phyloP scores from a whole-genome alignment of 2,888 invertebrate species.

The Eristalis pertinax region DNA sequence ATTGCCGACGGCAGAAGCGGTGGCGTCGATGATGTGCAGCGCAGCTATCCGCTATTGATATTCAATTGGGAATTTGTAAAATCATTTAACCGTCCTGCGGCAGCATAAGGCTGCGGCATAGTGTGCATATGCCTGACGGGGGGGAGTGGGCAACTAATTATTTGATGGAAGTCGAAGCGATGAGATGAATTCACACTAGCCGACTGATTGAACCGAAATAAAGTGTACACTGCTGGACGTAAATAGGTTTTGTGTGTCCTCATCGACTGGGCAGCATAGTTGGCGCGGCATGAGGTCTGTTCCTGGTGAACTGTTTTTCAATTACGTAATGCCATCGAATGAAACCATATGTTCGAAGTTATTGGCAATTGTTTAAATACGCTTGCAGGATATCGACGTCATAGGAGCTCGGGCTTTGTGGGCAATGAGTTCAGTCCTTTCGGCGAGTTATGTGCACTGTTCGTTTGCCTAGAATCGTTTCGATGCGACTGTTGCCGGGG shows the following conservation, averaged over 20 bases:
- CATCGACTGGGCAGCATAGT: no score
- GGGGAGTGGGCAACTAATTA: conserved; percentile 26
- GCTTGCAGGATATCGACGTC: no score
- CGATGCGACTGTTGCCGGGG: no score
- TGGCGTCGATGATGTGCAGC: not conserved
- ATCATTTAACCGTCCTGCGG: conserved; percentile 11
- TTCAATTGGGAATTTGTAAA: conserved; percentile 51
- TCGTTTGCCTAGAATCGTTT: no score
- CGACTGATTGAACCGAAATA: conserved; percentile 25
- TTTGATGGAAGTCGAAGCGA: conserved; percentile 14
- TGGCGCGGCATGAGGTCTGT: no score
- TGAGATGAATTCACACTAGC: not conserved
- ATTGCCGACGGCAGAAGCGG: conserved; percentile 33
- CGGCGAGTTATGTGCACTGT: no score
- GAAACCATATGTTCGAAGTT: no score
- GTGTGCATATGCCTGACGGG: not conserved
- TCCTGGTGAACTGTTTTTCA: no score
- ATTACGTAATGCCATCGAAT: no score
- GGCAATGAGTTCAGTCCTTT: no score
- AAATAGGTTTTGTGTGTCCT: conserved; percentile 14
- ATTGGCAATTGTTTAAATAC: no score
- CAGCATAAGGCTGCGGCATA: not conserved
- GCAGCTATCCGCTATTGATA: conserved; percentile 38
- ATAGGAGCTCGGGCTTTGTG: no score
- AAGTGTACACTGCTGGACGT: conserved; percentile 10